Base-by-base conservation (phyloP, 2,888 invertebrate species). In the Arrhopalites spinosus region DNA sequence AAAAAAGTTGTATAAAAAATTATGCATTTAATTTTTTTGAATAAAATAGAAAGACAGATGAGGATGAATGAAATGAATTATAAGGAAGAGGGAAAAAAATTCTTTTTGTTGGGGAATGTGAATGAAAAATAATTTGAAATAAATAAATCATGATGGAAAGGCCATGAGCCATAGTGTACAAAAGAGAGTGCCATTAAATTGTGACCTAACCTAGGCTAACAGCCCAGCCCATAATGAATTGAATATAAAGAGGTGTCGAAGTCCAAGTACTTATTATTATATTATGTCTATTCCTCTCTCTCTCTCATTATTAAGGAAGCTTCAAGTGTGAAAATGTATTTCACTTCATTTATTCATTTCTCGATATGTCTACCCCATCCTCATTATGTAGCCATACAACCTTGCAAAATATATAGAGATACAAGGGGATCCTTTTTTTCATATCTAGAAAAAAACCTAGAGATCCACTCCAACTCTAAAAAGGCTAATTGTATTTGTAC, bases 301-400 rank as follows among this genome's bases (percentile, higher is more conserved):
- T 63, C 63, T 63, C 15, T 29, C 30, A 27, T 50, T 20, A 29
- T 63, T 63, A 77, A 77, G 78, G 77, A 78, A 77, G 78, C 77
- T 66, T 73, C 75, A 76, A 77, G 78, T 78, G 78, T 78, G 78
- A 78, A 78, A 78, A 78, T 77, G 68, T 73, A 66, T 59, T 69
- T 64, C 45, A 30, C 27, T 56, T 43, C 53, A 30, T 74, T 29
- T 53, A 53, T 27, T 74, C 53, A 47, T 67, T 59, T 56, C 61
- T 75, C 61, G 66, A 23, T 68, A 73, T 53, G 59, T 63, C 47
- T 47, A 61, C 53, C 59, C 50, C 66, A 53, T 70, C 53, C 25
- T 75, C 66, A 71, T 75, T 75, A 56, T 56, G 63, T 67, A 64
- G 61, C 29, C 67, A 75, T 61, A 61, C 75, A 59, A 20, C 59